A percentile compares a stretch with the other conserved stretches of the same genome.
These are phyloP conservation scores for Sylvia borin DNA, from an alignment of 2,797 vertebrate species.

Conservation along the genomic window DNA sequence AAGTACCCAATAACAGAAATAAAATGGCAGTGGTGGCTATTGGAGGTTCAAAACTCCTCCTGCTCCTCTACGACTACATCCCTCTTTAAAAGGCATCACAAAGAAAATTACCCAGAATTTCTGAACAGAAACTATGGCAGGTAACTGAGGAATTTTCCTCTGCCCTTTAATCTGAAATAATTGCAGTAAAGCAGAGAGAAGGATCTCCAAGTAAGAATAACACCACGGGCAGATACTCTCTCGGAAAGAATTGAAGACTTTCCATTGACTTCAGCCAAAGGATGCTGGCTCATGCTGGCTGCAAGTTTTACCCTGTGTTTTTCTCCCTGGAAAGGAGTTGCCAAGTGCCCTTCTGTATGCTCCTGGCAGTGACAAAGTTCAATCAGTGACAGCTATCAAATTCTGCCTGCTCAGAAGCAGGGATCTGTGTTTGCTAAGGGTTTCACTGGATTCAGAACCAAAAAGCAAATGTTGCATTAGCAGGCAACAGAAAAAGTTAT, in stretches of 20 bases:
- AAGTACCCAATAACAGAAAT: not conserved
- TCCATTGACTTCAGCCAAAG: not conserved
- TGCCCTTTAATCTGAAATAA: not conserved
- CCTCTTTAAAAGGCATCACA: not conserved
- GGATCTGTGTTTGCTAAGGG: not conserved
- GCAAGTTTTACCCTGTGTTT: not conserved
- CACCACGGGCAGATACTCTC: fast-evolving
- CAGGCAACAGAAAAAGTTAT: not conserved
- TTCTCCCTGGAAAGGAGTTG: not conserved
- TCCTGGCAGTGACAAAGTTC: not conserved
- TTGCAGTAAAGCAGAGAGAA: not conserved
- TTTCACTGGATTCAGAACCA: not conserved
- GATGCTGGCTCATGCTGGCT: not conserved
- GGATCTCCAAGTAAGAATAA: not conserved
- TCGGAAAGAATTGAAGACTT: not conserved
- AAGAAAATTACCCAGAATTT: not conserved
- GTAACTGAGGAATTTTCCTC: not conserved
- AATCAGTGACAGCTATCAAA: not conserved
- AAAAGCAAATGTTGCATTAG: not conserved
- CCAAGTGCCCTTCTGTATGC: not conserved
- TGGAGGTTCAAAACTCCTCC: not conserved
- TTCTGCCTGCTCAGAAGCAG: not conserved
- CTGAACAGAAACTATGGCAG: not conserved
- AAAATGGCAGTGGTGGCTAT: not conserved
- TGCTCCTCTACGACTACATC: not conserved